Percentiles rank a stretch among this genome's conserved stretches.
Conservation (phyloP, 2,113 vertebrate genomes). For the Illadopsis cleaveri region DNA sequence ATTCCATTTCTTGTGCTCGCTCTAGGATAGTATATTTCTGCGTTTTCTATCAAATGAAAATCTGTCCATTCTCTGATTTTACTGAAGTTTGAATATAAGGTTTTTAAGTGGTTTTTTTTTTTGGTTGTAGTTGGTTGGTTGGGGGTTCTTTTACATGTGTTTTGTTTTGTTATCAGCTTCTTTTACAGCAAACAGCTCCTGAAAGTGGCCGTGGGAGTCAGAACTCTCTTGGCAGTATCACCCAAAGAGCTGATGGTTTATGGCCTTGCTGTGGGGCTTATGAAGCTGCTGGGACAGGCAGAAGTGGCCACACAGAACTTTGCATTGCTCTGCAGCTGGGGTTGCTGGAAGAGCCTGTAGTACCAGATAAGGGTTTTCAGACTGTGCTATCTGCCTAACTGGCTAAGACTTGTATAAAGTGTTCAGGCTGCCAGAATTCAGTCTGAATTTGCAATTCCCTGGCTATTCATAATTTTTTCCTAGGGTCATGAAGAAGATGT, state of each 20-base stretch:
- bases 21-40: not conserved
- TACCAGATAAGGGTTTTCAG: not conserved
- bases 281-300: not conserved
- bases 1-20: not conserved
- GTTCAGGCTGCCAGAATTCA: not conserved
- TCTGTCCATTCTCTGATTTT: not conserved
- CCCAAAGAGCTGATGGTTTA: not conserved
- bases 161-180: not conserved
- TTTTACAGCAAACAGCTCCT: not conserved
- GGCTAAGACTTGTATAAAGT: not conserved
- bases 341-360: not conserved
- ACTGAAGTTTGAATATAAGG: not conserved
- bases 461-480: slow-evolving; percentile 20
- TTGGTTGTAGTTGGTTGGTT: not conserved
- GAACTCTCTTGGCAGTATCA: not conserved
- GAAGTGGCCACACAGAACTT: not conserved
- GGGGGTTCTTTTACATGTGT: not conserved
- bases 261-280: not conserved
- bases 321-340: not conserved
- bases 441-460: not conserved
- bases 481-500: slow-evolving; percentile 30
- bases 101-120: not conserved
- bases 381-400: not conserved
- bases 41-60: not conserved
- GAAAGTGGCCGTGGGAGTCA: not conserved